phyloP scores from a whole-genome alignment of 1,140 invertebrate genomes.

The Zaprionus camerounensis region DNA sequence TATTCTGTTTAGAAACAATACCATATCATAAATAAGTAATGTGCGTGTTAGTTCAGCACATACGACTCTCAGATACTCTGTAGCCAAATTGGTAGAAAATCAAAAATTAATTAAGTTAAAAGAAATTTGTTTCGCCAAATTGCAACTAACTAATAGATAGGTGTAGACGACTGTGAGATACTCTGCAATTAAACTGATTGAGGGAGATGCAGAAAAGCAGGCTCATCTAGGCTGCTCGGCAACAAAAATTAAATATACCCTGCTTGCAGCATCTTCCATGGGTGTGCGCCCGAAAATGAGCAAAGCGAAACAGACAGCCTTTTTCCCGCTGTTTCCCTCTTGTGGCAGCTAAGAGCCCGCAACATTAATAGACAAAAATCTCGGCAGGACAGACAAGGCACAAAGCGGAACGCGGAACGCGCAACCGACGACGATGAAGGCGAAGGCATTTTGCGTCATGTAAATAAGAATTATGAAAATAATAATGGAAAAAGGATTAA shows the following conservation, averaged over 20 bases:
- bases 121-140: neutral
- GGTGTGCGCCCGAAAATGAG: constrained; percentile 43
- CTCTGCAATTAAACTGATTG: neutral
- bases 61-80: neutral
- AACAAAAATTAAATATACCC: constrained; percentile 71
- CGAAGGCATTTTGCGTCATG: constrained; percentile 76
- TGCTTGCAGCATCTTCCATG: constrained; percentile 50
- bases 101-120: constrained; percentile 4
- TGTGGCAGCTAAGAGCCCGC: constrained; percentile 30
- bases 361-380: constrained; percentile 71
- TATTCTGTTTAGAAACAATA: neutral
- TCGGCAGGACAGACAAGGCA: constrained; percentile 27
- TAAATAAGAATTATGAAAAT: constrained; percentile 85
- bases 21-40: neutral
- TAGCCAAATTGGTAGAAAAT: neutral
- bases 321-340: constrained; percentile 14
- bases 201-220: too few species aligned
- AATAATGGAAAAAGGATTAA: constrained; percentile 85
- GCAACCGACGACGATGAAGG: constrained; percentile 25
- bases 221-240: neutral
- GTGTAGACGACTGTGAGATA: neutral
- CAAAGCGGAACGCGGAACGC: neutral
- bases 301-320: constrained; percentile 57
- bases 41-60: neutral
- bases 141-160: neutral